Evolutionary conservation across 2,113 vertebrate genomes (phyloP).

Genomic region (Ceratotherium simum): DNA sequence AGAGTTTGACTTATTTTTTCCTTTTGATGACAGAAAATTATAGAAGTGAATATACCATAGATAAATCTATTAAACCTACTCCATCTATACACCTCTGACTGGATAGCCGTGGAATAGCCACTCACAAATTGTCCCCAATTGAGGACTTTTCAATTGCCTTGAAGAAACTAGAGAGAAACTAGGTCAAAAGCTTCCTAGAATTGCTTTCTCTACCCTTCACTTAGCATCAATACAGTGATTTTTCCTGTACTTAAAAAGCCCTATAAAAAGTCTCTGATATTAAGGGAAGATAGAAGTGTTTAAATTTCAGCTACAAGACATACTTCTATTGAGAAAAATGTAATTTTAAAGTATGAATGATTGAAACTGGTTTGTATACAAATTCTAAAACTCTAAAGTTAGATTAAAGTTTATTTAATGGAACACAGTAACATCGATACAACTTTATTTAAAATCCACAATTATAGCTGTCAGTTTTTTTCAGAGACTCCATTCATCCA

Average conservation of each 20-base stretch:
- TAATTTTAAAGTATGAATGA: constrained; percentile 37
- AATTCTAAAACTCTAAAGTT: background rate
- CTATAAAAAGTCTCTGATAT: background rate
- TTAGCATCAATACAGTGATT: constrained; percentile 19
- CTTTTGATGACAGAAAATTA: constrained; percentile 10
- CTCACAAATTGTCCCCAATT: background rate
- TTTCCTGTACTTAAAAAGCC: constrained; percentile 27
- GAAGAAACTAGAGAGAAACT: constrained; percentile 54
- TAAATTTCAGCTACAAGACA: background rate
- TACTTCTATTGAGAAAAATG: background rate
- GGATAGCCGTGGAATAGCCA: background rate
- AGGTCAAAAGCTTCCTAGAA: constrained; percentile 47
- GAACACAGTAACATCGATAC: background rate
- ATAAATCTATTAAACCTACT: background rate
- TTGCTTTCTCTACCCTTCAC: constrained; percentile 34
- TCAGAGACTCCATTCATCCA: background rate
- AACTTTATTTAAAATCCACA: constrained; percentile 22
- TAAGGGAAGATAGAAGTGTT: background rate
- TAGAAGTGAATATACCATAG: background rate
- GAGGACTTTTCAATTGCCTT: constrained; percentile 37
- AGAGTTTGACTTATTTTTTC: background rate
- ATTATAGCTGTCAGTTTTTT: background rate
- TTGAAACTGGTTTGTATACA: background rate
- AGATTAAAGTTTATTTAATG: background rate
- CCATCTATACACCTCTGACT: background rate